These are phyloP conservation scores for Chondrilla cf. caribensis DNA, from an alignment of 37 sponge, comb jelly and placozoan species.

Conservation along the genomic window DNA sequence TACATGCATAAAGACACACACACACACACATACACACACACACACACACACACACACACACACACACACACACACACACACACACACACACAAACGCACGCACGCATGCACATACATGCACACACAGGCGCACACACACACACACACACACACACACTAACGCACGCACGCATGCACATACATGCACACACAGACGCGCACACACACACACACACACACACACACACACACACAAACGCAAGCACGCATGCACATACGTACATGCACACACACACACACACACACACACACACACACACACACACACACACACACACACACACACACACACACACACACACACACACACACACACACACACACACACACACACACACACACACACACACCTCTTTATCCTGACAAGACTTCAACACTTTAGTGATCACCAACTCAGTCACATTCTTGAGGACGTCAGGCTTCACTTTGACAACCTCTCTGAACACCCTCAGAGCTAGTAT, in stretches of 20 bases:
- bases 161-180: not conserved
- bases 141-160: not conserved
- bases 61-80: constrained; percentile 19
- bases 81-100: constrained; percentile 1
- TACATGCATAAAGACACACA: constrained; percentile 10
- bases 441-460: constrained; percentile 36
- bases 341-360: constrained; percentile 1
- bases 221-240: constrained; percentile 9
- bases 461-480: constrained; percentile 58
- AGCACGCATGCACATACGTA: not conserved
- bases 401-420: constrained; percentile 51
- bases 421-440: constrained; percentile 53
- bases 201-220: not conserved
- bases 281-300: constrained; percentile 3
- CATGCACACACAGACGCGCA: not conserved
- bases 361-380: not conserved
- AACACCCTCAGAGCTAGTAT: constrained; percentile 48
- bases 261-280: constrained; percentile 6
- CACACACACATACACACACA: constrained; percentile 12
- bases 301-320: not conserved
- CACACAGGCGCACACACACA: not conserved
- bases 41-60: constrained; percentile 2
- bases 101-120: not conserved
- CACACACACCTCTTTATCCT: constrained; percentile 44
- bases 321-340: constrained; percentile 16